Conservation (phyloP, 2,113 vertebrate species). For the Todiramphus chloris region DNA sequence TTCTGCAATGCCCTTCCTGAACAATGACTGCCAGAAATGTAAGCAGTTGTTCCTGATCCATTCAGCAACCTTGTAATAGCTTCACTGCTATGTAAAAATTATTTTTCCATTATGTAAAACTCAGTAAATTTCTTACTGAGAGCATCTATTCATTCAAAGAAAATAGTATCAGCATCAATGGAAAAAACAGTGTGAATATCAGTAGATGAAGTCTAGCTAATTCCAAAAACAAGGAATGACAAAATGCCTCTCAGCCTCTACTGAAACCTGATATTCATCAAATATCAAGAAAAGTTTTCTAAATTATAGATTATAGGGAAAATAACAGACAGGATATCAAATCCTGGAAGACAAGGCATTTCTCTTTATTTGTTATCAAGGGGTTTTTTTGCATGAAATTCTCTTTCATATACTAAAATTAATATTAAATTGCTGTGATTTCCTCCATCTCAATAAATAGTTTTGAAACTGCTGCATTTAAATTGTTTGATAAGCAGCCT, state of each 20-base stretch:
- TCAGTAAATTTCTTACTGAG: neutral
- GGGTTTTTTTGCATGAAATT: neutral
- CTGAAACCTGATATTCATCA: neutral
- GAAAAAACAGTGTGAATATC: neutral
- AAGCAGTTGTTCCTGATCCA: neutral
- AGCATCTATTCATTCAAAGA: neutral
- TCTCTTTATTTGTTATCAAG: neutral
- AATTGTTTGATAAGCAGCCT: neutral
- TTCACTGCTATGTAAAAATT: neutral
- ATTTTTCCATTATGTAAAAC: rapidly evolving
- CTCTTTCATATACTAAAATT: neutral
- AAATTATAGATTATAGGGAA: neutral
- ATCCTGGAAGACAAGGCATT: neutral
- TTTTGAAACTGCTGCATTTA: neutral
- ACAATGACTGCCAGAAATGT: neutral
- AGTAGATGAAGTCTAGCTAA: neutral
- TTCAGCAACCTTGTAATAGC: neutral
- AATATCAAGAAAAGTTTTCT: neutral
- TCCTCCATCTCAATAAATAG: neutral
- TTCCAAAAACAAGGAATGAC: neutral
- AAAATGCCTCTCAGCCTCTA: neutral
- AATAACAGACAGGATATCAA: neutral
- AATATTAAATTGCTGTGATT: neutral
- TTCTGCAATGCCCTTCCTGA: neutral
- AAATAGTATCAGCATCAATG: neutral